These are phyloP conservation scores for Cantharis rustica DNA, from an alignment of 2,888 invertebrate species.

Conservation along the genomic window DNA sequence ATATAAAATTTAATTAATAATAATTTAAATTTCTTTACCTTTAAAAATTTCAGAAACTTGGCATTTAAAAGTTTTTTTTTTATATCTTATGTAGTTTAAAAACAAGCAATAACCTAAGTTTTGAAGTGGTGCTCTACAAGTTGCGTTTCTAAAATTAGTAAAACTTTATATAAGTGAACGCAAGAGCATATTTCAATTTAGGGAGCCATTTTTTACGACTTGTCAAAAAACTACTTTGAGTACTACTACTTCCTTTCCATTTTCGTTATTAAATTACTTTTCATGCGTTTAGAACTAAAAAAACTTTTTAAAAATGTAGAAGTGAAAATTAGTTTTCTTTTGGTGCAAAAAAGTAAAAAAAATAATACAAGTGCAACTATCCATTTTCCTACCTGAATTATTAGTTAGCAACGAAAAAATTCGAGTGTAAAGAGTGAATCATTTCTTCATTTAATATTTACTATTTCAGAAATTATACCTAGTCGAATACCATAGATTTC, in stretches of 20 bases:
- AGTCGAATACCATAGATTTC: constrained; percentile 24
- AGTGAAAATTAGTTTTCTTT: not conserved
- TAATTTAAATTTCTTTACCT: not conserved
- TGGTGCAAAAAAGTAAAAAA: not conserved
- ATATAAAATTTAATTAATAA: not conserved
- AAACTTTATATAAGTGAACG: not conserved
- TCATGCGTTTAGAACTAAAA: not conserved
- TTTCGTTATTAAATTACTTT: not conserved
- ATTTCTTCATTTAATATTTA: constrained; percentile 24
- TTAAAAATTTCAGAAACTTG: not conserved
- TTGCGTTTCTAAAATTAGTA: not conserved
- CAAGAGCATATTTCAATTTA: not conserved
- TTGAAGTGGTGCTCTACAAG: not conserved
- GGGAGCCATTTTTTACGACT: not conserved
- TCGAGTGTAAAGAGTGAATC: constrained; percentile 11
- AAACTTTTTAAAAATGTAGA: not conserved
- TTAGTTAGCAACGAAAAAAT: constrained; percentile 1
- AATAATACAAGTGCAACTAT: constrained; percentile 7
- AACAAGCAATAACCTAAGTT: not conserved
- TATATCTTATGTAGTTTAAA: not conserved
- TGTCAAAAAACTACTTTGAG: not conserved
- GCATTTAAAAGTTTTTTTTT: not conserved
- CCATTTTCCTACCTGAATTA: constrained; percentile 10
- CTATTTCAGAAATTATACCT: constrained; percentile 25
- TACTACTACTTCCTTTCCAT: not conserved